Base-by-base conservation (phyloP, 2,888 invertebrate genomes). In the Acholoe squamosa region DNA sequence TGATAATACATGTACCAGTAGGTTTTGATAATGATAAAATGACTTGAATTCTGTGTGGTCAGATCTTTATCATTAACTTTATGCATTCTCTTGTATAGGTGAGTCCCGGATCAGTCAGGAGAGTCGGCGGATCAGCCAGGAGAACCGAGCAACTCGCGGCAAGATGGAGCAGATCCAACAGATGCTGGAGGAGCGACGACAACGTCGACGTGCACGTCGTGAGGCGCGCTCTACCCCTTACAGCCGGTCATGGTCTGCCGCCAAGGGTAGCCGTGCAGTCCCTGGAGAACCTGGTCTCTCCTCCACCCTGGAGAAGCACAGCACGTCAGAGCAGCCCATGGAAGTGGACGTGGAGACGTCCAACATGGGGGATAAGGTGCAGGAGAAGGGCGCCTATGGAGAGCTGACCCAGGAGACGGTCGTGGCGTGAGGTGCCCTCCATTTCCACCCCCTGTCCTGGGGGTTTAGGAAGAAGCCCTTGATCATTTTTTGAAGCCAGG, bases 101-200 rank as follows among this genome's bases (percentile, higher is more conserved):
- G 89, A 89, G 19, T 76, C 28, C 19, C 89, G 67, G 34, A 12
- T 89, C 51, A 43, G 25, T 33, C 56, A 97, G 94, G 97, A 98
- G 92, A 98, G 98, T 95, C 97, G 97, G 54, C 86, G 86, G 19
- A 52, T 86, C 56, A 61, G 71, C 25, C 89, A 97, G 94, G 97
- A 98, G 93, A 98, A 98, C 95, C 97, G 97, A 93, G 97, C 97
- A 93, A 97, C 98, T 12, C 97, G 98, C 94, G 97, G 98, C 93
- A 98, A 98, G 96, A 97, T 98, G 96, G 98, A 98, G 94, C 98
- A 98, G 93, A 96, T 98, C 90, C 97, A 98, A 93, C 97, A 98
- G 93, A 98, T 98, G 91, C 98, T 99, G 98, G 98, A 98, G 93
- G 98, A 98, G 95, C 97, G 98, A 94, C 97, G 98, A 92, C 97